phyloP scores from a whole-genome alignment of 2,797 vertebrate genomes.

The Acrossocheilus wenchowensis region DNA sequence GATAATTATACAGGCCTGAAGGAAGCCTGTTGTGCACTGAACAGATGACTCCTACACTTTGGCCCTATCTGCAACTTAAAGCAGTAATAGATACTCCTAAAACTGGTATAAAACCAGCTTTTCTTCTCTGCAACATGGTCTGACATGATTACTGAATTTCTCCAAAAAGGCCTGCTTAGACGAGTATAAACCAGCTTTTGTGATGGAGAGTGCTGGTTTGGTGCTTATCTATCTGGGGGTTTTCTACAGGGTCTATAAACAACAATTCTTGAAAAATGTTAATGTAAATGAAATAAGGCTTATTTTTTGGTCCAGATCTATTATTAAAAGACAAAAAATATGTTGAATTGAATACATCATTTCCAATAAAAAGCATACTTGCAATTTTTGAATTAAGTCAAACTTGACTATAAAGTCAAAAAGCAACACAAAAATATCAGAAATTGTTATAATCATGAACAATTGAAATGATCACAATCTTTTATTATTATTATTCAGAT shows the following conservation, averaged over 20 bases:
- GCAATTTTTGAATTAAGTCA: neutral
- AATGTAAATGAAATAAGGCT: neutral
- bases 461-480: too few species aligned
- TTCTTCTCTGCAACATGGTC: neutral
- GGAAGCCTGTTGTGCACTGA: conserved; percentile 62
- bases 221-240: neutral
- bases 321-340: neutral
- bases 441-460: neutral
- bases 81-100: neutral
- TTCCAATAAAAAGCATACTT: neutral
- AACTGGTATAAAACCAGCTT: neutral
- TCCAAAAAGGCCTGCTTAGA: neutral
- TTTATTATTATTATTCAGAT: too few species aligned
- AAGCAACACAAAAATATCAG: neutral
- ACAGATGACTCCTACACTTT: conserved; percentile 57
- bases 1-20: conserved; percentile 67
- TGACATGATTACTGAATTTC: neutral
- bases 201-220: neutral
- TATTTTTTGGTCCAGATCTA: neutral
- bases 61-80: conserved; percentile 38
- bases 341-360: neutral
- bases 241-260: neutral
- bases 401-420: too few species aligned
- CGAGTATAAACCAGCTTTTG: neutral
- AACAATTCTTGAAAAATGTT: neutral